Evolutionary conservation across 2,888 invertebrate species (phyloP).

Genomic region (Sturmia bella): DNA sequence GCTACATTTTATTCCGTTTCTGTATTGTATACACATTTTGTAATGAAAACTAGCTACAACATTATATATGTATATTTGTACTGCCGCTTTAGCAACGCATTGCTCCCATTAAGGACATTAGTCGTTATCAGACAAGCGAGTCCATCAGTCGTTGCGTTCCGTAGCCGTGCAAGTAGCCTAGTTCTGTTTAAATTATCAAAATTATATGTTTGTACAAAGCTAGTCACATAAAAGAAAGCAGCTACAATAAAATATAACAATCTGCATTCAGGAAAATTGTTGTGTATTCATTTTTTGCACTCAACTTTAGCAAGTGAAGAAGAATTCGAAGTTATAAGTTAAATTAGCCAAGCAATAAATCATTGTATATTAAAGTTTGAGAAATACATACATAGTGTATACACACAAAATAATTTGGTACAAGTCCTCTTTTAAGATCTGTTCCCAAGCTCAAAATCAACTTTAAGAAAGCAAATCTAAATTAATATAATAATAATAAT

Average conservation of each 20-base stretch:
- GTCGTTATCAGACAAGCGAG: constrained; percentile 82
- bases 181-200: constrained; percentile 72
- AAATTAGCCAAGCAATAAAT: constrained; percentile 41
- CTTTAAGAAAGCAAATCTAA: constrained; percentile 6
- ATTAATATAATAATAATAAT: constrained; percentile 14
- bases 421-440: constrained; percentile 36
- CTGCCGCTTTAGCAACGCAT: constrained; percentile 70
- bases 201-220: constrained; percentile 56
- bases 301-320: constrained; percentile 2
- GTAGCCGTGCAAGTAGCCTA: constrained; percentile 80
- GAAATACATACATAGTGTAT: constrained; percentile 1
- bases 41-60: constrained; percentile 40
- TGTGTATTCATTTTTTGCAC: constrained; percentile 31
- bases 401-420: constrained; percentile 9
- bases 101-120: constrained; percentile 78
- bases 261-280: constrained; percentile 42
- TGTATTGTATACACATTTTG: constrained; percentile 16
- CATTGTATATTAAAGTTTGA: constrained; percentile 28
- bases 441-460: constrained; percentile 7
- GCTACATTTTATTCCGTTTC: constrained; percentile 51
- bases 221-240: constrained; percentile 43
- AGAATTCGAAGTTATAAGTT: constrained; percentile 19
- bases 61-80: constrained; percentile 42
- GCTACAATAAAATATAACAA: constrained; percentile 22
- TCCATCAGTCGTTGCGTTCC: constrained; percentile 81